Evolutionary conservation across 2,888 invertebrate genomes (phyloP), one percentile per base, ranked within the genome.

Genomic region (Parelbella ahira): DNA sequence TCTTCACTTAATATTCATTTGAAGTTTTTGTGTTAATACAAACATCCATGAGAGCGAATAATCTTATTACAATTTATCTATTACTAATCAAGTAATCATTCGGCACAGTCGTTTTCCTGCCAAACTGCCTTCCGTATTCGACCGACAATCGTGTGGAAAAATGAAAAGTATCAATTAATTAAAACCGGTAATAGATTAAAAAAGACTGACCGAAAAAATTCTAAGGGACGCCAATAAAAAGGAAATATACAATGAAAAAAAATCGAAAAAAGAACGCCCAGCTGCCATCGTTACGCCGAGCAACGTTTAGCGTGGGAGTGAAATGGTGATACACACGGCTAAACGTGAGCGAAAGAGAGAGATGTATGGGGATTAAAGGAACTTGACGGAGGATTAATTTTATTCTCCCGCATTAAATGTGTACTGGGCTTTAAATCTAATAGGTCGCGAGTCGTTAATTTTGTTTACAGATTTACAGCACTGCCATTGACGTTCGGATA

Each of bases 241-340:
- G 70, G 61, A 58, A 64, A 68, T 59, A 68, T 68, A 71, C 66
- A 73, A 68, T 57, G 58, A 63, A 68, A 71, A 69, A 64, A 72
- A 66, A 37, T 67, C 54, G 58, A 76, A 79, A 79, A 79, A 77
- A 62, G 69, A 74, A 74, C 66, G 67, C 66, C 72, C 84, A 86
- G 84, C 84, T 86, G 84, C 84, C 72, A 68, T 64, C 68, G 75
- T 78, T 75, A 79, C 79, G 74, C 77, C 34, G 52, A 55, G 51
- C 42, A 45, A 46, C 56, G 57, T 68, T 65, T 67, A 70, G 64
- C 54, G 71, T 50, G 58, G 38, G 67, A 76, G 50, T 25, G 72
- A 58, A 69, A 79, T 29, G 25, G 47, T 3, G 19, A 24, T 20
- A 33, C 49, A 58, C 49, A 15, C 6, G 4, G 18, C 19, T 12